Evolutionary conservation across 1,140 invertebrate genomes (phyloP).

Genomic region (Eriocheir sinensis): DNA sequence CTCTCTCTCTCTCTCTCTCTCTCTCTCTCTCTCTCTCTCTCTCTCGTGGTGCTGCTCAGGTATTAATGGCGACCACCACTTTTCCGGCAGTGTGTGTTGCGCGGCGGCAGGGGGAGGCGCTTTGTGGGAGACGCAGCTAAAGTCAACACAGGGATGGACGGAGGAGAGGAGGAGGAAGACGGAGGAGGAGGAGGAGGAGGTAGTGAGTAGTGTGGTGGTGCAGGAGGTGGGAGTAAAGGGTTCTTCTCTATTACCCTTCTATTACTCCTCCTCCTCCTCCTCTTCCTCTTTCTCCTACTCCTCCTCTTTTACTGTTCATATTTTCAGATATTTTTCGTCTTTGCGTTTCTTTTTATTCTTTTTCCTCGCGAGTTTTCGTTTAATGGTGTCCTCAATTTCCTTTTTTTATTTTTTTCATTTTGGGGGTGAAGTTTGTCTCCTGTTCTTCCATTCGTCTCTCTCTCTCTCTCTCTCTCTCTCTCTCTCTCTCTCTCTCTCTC

Average conservation of each 20-base stretch:
- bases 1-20: neutral
- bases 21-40: conserved; percentile 22
- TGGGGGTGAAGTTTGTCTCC: neutral
- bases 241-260: conserved; percentile 24
- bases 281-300: neutral
- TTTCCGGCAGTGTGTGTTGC: conserved; percentile 20
- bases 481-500: conserved; percentile 4
- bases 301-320: neutral
- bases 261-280: neutral
- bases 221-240: neutral
- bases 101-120: neutral
- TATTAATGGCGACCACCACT: conserved; percentile 15
- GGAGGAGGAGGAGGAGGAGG: neutral
- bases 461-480: too few species aligned
- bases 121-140: neutral
- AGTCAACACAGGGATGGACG: neutral
- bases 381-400: neutral
- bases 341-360: neutral
- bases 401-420: neutral
- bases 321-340: neutral
- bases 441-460: neutral
- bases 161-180: too few species aligned
- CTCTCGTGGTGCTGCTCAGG: neutral
- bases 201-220: neutral
- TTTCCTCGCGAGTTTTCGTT: neutral